Evolutionary conservation across 23 tunicate genomes (phyloP).

Genomic region (Oikopleura dioica): DNA sequence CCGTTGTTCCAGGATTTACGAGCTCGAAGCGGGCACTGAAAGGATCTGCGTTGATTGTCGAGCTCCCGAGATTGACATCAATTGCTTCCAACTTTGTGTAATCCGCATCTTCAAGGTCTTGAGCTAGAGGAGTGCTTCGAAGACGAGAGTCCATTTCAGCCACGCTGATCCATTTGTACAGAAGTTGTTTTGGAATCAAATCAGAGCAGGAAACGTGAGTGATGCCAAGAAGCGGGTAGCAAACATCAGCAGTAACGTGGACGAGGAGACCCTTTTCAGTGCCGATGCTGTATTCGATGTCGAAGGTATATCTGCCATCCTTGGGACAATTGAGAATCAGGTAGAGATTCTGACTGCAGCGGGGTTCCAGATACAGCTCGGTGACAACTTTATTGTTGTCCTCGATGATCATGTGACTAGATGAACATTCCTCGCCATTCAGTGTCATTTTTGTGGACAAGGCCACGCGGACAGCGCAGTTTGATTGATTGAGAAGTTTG

Average conservation of each 20-base stretch:
- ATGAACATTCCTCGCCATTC: neutral
- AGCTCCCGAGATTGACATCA: slow-evolving; percentile 3
- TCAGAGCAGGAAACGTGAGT: slow-evolving; percentile 2
- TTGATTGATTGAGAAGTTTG: slow-evolving; percentile 8
- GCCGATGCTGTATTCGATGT: neutral
- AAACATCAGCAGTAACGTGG: neutral
- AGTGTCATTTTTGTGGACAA: neutral
- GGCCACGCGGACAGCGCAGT: slow-evolving; percentile 7
- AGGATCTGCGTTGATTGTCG: neutral
- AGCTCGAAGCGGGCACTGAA: neutral
- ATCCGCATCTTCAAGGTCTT: neutral
- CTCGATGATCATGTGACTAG: neutral
- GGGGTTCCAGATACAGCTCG: neutral
- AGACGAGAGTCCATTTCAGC: neutral
- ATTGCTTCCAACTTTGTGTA: too few species aligned
- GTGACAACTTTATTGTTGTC: neutral
- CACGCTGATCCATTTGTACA: neutral
- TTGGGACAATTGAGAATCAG: neutral
- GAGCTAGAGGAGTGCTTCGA: neutral
- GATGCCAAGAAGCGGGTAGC: neutral
- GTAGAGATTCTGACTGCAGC: neutral
- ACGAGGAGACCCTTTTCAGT: neutral
- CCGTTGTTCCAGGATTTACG: neutral
- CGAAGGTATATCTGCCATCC: neutral
- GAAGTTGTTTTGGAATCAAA: slow-evolving; percentile 12